Evolutionary conservation across 2,113 vertebrate species (phyloP).

Genomic region (Crotalus horridus): DNA sequence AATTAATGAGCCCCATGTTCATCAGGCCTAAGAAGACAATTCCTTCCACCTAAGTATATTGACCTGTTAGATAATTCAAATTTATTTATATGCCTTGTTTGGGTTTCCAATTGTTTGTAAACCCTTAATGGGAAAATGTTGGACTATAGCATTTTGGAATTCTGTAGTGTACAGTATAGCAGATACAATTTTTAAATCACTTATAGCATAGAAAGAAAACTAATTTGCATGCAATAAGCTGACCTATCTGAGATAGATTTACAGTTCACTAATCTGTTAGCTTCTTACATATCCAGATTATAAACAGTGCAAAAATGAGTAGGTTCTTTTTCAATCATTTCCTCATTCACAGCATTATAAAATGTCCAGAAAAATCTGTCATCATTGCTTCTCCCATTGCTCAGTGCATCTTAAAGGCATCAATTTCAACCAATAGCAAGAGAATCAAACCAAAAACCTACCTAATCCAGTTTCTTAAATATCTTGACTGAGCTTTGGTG

Average conservation of each 20-base stretch:
- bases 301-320: not conserved
- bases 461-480: not conserved
- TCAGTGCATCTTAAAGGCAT: not conserved
- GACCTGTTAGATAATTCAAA: not conserved
- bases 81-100: not conserved
- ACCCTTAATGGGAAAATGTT: not conserved
- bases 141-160: not conserved
- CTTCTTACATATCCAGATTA: not conserved
- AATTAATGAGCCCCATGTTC: conserved; percentile 54
- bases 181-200: not conserved
- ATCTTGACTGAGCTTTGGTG: not conserved
- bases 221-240: not conserved
- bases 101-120: not conserved
- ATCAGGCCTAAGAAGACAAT: not conserved
- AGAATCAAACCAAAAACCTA: not conserved
- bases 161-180: not conserved
- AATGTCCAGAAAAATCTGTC: not conserved
- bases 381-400: not conserved
- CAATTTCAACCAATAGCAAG: not conserved
- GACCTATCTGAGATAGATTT: not conserved
- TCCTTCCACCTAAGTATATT: not conserved
- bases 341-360: not conserved
- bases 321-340: not conserved
- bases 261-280: not conserved
- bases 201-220: too few relatives aligned